Conservation (phyloP, 2,888 invertebrate species). For the Leuctra nigra region DNA sequence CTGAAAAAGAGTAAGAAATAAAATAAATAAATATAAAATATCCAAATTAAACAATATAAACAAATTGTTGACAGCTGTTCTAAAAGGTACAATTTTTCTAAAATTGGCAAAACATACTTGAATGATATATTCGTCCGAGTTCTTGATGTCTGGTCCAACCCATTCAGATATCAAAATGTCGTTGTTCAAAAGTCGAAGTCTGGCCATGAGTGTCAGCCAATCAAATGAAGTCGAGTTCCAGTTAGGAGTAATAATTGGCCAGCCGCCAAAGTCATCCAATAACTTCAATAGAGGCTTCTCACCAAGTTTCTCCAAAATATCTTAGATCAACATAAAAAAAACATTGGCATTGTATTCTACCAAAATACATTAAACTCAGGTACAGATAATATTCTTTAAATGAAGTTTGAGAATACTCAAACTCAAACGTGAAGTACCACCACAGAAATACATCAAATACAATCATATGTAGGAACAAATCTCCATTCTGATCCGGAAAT, state of each 20-base stretch:
- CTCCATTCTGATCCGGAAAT: no score
- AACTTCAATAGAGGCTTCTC: constrained; percentile 63
- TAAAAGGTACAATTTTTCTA: no score
- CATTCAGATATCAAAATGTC: constrained; percentile 79
- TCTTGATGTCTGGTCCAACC: constrained; percentile 90
- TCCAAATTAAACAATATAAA: no score
- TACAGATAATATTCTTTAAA: neutral
- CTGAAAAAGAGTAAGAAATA: constrained; percentile 41
- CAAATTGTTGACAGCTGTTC: no score
- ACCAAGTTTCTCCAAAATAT: constrained; percentile 60
- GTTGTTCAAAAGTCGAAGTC: constrained; percentile 72
- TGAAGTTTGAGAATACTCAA: neutral
- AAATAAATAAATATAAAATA: constrained; percentile 4
- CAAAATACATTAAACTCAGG: neutral
- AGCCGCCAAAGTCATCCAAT: constrained; percentile 71
- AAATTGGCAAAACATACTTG: no score
- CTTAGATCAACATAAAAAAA: constrained; percentile 36
- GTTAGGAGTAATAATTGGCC: constrained; percentile 66
- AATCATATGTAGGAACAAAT: no score
- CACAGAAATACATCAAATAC: no score
- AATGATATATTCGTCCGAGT: constrained; percentile 84
- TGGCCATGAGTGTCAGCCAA: constrained; percentile 66
- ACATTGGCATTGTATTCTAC: neutral
- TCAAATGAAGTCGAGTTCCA: constrained; percentile 64
- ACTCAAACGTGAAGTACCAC: neutral